Percentiles rank a stretch among this genome's conserved stretches.
Evolutionary conservation across 2,888 invertebrate genomes (phyloP).

Genomic region (Tenthredo mesomela): DNA sequence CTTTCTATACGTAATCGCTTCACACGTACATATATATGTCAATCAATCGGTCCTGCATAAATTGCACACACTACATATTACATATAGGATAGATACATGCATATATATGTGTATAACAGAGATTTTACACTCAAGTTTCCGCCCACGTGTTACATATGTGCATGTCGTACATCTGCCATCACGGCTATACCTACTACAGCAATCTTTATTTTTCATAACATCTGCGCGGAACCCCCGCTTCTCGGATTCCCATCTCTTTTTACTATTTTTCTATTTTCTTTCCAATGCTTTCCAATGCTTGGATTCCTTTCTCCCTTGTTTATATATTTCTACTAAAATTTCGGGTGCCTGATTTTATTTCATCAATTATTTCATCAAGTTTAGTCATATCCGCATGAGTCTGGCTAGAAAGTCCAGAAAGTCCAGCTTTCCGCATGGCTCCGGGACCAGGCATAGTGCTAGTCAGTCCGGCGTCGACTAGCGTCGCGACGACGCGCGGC

Average conservation of each 20-base stretch:
- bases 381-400: too few relatives aligned
- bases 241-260: neutral
- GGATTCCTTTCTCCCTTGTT: too few relatives aligned
- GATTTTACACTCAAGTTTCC: conserved; percentile 13
- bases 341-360: too few relatives aligned
- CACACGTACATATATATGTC: neutral
- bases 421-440: neutral
- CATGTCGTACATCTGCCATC: conserved; percentile 31
- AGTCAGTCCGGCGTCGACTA: neutral
- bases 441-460: neutral
- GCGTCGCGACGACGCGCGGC: conserved; percentile 59
- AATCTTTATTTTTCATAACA: neutral
- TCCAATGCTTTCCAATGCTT: too few relatives aligned
- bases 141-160: conserved; percentile 4
- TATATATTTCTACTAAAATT: too few relatives aligned
- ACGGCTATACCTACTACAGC: neutral
- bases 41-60: neutral
- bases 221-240: neutral
- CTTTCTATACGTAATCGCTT: neutral
- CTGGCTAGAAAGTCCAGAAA: neutral
- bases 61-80: neutral
- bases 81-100: too few relatives aligned
- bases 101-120: neutral
- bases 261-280: neutral
- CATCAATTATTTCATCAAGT: too few relatives aligned